Base-by-base conservation (phyloP, 2,113 vertebrate genomes). In the Alexandromys fortis region DNA sequence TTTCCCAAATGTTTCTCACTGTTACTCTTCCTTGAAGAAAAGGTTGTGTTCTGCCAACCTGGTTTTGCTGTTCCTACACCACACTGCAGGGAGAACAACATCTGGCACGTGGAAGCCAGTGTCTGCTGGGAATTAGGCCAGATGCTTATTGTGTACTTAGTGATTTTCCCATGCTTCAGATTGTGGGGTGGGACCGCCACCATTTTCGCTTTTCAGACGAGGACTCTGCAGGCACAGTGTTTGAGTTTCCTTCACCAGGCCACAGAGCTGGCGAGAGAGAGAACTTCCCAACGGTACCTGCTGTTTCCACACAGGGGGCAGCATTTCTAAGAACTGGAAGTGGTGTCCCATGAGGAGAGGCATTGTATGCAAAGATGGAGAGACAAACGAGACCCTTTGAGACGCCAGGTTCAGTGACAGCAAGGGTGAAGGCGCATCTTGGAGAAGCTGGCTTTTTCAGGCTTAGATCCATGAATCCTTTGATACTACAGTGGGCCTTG, bases 1-100 rank as follows among this genome's bases (percentile, higher is more conserved):
- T 73, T 90, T 96, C 65, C 52, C 35, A 90, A 86, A 63, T 89
- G 26, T 38, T 89, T 92, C 21, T 82, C 79, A 30, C 13, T 58
- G 26, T 82, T 72, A n/a, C 1, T n/a, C 30, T 35, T 90, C 58
- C 24, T 83, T 83, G 81, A 77, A 35, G n/a, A 75, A 79, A 70
- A 55, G 78, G 4, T 21, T 19, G 24, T 68, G 19, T 86, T 22
- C 67, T 52, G 52, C 7, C 33, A 49, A 0, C 17, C 28, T 24
- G 33, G 30, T 3, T 70, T 52, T 87, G 21, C 28, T 52, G 1
- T 12, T 19, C 42, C 24, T 24, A 3, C 2, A n/a, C 22, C 58
- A 26, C 21, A 3, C 12, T 2, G 17, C 45, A 5, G 3, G 5
- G 17, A 26, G 72, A 67, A 28, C n/a, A 42, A 68, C 35, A 89